Conservation (phyloP, 2,888 invertebrate genomes). For the Nemotelus pantherinus region DNA sequence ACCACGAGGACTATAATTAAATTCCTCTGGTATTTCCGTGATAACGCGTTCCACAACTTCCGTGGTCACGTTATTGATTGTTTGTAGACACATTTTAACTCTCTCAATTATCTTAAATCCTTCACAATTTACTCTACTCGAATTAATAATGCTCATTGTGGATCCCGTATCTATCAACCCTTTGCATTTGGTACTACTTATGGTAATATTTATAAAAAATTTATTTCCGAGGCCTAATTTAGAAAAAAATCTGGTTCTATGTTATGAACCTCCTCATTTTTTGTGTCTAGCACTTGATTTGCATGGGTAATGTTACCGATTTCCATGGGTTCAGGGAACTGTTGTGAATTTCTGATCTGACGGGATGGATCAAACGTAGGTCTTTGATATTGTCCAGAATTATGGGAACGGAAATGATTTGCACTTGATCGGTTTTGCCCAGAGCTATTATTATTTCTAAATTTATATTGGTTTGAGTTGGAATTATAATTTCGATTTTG, state of each 20-base stretch:
- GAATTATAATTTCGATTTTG: not conserved
- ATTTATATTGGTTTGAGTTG: not conserved
- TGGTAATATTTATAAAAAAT: too few species aligned
- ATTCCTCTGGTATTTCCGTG: not conserved
- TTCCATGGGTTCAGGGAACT: not conserved
- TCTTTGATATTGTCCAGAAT: not conserved
- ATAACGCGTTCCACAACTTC: not conserved
- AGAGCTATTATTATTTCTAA: not conserved
- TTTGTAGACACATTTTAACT: not conserved
- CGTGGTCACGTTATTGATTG: not conserved
- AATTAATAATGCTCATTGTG: not conserved
- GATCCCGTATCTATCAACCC: not conserved
- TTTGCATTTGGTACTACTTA: not conserved
- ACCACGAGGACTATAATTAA: not conserved
- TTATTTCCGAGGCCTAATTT: too few species aligned
- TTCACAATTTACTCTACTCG: not conserved
- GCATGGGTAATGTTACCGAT: not conserved
- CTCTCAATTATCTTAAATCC: not conserved
- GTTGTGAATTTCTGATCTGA: not conserved
- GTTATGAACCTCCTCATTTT: slow-evolving; percentile 9
- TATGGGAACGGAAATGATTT: not conserved
- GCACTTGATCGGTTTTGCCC: not conserved
- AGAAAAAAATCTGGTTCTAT: not conserved
- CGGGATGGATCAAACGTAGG: not conserved
- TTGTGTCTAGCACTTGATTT: not conserved